Evolutionary conservation across 2,888 invertebrate species (phyloP).

Genomic region (Drosophila fungiperda): DNA sequence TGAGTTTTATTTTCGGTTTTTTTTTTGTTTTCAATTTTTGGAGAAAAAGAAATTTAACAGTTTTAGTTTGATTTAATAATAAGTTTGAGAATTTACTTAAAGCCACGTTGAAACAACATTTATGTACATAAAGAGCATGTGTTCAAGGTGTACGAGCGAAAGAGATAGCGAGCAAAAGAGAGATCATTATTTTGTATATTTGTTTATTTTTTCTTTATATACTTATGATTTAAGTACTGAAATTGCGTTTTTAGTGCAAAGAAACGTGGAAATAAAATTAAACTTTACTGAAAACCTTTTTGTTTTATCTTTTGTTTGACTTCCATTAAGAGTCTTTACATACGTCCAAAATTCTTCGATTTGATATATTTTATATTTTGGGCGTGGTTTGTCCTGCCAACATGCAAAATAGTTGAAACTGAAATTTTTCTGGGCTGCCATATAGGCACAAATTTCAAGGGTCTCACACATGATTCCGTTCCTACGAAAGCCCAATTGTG

Average conservation of each 20-base stretch:
- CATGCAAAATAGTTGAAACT: slow-evolving; percentile 85
- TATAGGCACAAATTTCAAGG: slow-evolving; percentile 42
- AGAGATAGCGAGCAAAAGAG: slow-evolving; percentile 42
- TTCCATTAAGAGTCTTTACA: slow-evolving; percentile 85
- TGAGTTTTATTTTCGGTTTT: slow-evolving; percentile 47
- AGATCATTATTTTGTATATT: slow-evolving; percentile 41
- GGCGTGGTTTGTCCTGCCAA: slow-evolving; percentile 76
- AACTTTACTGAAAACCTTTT: slow-evolving; percentile 45
- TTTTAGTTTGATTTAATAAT: slow-evolving; percentile 63
- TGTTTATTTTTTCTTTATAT: slow-evolving; percentile 23
- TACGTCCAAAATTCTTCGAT: slow-evolving; percentile 74
- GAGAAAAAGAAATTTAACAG: slow-evolving; percentile 73
- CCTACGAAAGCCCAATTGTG: slow-evolving; percentile 40
- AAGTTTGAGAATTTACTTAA: slow-evolving; percentile 52
- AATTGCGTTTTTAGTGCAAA: slow-evolving; percentile 65
- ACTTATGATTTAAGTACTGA: slow-evolving; percentile 36
- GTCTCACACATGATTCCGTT: slow-evolving; percentile 85
- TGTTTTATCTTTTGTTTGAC: slow-evolving; percentile 62
- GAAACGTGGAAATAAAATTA: slow-evolving; percentile 66
- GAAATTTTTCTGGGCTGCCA: slow-evolving; percentile 48
- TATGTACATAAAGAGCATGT: slow-evolving; percentile 77
- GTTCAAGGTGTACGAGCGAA: slow-evolving; percentile 71
- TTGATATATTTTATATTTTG: slow-evolving; percentile 48
- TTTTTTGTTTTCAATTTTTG: slow-evolving; percentile 55
- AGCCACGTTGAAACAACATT: slow-evolving; percentile 78